phyloP scores from a whole-genome alignment of 1,140 invertebrate species.

The Rhynchophorus ferrugineus region DNA sequence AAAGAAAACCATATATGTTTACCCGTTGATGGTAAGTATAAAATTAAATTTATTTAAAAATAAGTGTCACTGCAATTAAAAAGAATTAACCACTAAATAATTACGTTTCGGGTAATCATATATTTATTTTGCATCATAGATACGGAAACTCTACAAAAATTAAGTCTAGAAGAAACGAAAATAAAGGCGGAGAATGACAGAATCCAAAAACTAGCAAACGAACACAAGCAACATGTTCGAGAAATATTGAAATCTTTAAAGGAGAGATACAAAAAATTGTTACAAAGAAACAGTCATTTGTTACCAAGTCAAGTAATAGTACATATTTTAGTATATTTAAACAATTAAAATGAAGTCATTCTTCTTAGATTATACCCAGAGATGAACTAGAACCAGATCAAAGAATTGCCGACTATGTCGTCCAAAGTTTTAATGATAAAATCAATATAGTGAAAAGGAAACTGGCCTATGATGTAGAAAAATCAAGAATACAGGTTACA shows the following conservation, averaged over 20 bases:
- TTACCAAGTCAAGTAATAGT: conserved; percentile 41
- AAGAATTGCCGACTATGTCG: conserved; percentile 53
- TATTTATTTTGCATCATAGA: too few species aligned
- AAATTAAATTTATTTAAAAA: too few species aligned
- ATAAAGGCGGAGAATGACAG: conserved; percentile 50
- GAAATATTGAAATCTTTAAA: conserved; percentile 21
- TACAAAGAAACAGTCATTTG: conserved; percentile 50
- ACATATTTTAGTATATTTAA: too few species aligned
- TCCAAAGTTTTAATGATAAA: conserved; percentile 50
- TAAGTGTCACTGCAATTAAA: too few species aligned
- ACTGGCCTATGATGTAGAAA: conserved; percentile 57
- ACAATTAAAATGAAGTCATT: too few species aligned
- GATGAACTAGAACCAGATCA: conserved; percentile 56
- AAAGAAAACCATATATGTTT: not conserved
- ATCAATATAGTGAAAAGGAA: conserved; percentile 48
- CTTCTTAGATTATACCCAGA: conserved; percentile 40
- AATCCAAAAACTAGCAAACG: conserved; percentile 48
- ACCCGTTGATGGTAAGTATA: not conserved
- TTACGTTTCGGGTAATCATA: too few species aligned
- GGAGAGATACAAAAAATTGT: conserved; percentile 28
- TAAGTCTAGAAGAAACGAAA: conserved; percentile 59
- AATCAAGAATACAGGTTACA: conserved; percentile 56
- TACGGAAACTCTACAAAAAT: conserved; percentile 52
- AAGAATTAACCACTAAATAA: too few species aligned
- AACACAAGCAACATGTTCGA: conserved; percentile 44